Evolutionary conservation across 1,140 invertebrate species (phyloP).

Genomic region (Pseudomyrmex cubaensis): DNA sequence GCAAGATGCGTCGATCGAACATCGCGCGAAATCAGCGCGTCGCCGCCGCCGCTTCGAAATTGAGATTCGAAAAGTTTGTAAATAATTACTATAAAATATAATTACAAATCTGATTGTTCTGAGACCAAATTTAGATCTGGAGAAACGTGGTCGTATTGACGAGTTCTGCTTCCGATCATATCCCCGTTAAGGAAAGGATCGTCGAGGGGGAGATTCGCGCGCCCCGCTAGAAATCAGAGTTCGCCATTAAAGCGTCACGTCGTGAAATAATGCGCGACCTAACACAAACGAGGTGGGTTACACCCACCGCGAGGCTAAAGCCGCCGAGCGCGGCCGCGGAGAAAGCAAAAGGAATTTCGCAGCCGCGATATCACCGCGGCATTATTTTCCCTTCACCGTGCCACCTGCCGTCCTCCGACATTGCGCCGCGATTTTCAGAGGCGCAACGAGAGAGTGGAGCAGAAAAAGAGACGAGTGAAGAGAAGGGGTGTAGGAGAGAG

Average conservation of each 20-base stretch:
- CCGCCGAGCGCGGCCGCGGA: conserved; percentile 46
- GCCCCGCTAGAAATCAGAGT: conserved; percentile 62
- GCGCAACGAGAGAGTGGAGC: conserved; percentile 17
- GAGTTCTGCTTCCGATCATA: conserved; percentile 29
- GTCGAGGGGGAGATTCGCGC: conserved; percentile 17
- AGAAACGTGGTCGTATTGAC: conserved; percentile 4
- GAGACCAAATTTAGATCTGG: conserved; percentile 14
- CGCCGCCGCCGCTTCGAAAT: neutral
- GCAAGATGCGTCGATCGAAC: neutral
- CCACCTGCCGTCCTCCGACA: conserved; percentile 74
- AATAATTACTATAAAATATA: neutral
- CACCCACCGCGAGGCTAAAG: conserved; percentile 70
- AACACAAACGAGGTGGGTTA: conserved; percentile 68
- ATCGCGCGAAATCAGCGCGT: neutral
- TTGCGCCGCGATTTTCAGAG: conserved; percentile 73
- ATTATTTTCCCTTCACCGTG: conserved; percentile 74
- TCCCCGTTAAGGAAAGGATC: conserved; percentile 33
- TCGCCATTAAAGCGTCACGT: conserved; percentile 70
- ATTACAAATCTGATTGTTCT: neutral
- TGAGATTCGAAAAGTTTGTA: neutral
- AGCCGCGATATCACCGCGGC: conserved; percentile 71
- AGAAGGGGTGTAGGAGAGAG: neutral
- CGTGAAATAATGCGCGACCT: conserved; percentile 69
- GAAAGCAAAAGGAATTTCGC: conserved; percentile 75
- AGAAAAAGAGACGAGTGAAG: neutral